Evolutionary conservation across 2,797 vertebrate genomes (phyloP).

Genomic region (Propithecus deckenii): DNA sequence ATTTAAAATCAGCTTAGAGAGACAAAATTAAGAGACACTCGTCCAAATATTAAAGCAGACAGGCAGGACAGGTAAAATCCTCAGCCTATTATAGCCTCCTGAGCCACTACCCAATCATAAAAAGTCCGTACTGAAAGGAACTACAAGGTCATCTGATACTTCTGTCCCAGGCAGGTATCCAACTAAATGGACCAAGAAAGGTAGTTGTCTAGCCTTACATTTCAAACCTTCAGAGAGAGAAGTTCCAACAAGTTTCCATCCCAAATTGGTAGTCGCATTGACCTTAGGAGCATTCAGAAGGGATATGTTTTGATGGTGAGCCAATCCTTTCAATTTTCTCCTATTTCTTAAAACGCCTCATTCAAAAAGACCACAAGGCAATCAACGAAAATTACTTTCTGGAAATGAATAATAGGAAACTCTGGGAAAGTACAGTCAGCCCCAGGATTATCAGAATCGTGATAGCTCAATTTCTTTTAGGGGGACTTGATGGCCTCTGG

Average conservation of each 20-base stretch:
- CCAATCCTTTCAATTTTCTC: constrained; percentile 63
- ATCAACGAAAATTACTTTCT: constrained; percentile 73
- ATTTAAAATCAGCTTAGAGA: not conserved
- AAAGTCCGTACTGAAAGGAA: not conserved
- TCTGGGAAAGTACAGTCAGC: constrained; percentile 46
- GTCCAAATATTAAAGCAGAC: not conserved
- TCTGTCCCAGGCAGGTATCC: constrained; percentile 30
- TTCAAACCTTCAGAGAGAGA: constrained; percentile 46
- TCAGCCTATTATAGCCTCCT: not conserved
- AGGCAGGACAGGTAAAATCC: not conserved
- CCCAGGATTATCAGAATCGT: not conserved
- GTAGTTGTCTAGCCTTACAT: not conserved
- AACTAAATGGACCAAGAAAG: constrained; percentile 52
- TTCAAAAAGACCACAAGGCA: constrained; percentile 69
- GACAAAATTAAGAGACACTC: not conserved
- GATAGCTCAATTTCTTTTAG: constrained; percentile 35
- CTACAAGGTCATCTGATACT: constrained; percentile 13
- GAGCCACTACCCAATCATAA: not conserved
- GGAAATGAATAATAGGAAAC: constrained; percentile 62
- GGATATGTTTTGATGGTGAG: constrained; percentile 30
- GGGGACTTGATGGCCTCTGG: not conserved
- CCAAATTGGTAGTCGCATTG: constrained; percentile 2
- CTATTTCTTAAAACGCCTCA: constrained; percentile 64
- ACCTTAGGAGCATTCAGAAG: constrained; percentile 14
- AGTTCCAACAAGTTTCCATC: constrained; percentile 52